Evolutionary conservation across 2,797 vertebrate genomes (phyloP).

Genomic region (Lacerta viridis): DNA sequence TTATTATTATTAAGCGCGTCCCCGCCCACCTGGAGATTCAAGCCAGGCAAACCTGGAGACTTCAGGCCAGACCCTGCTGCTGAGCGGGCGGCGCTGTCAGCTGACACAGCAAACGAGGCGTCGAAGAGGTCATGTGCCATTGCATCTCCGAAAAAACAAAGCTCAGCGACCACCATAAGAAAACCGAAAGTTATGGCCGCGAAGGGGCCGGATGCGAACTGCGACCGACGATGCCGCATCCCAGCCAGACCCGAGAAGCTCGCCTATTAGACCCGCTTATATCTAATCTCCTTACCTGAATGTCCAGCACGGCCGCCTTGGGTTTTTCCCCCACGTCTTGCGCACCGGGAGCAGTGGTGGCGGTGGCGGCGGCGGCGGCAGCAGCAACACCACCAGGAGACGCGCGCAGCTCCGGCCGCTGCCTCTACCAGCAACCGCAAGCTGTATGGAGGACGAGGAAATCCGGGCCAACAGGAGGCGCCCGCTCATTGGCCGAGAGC

Average conservation of each 20-base stretch:
- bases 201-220: background rate
- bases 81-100: background rate
- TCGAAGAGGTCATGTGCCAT: background rate
- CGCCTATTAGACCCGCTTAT: background rate
- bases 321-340: background rate
- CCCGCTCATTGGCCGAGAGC: background rate
- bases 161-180: background rate
- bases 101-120: background rate
- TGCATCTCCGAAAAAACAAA: background rate
- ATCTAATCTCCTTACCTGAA: background rate
- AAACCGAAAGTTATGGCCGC: no score
- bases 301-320: background rate
- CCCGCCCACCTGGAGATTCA: no score
- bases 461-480: background rate
- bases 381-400: no score
- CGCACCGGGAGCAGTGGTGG: background rate
- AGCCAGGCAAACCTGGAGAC: no score
- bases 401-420: background rate
- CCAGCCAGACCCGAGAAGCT: no score
- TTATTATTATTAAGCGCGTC: no score
- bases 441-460: background rate
- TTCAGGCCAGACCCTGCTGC: background rate
- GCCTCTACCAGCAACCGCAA: background rate
- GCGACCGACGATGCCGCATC: fast-evolving
- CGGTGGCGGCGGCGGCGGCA: background rate